Evolutionary conservation across 1,140 invertebrate genomes (phyloP).

Genomic region (Drosophila tristis): DNA sequence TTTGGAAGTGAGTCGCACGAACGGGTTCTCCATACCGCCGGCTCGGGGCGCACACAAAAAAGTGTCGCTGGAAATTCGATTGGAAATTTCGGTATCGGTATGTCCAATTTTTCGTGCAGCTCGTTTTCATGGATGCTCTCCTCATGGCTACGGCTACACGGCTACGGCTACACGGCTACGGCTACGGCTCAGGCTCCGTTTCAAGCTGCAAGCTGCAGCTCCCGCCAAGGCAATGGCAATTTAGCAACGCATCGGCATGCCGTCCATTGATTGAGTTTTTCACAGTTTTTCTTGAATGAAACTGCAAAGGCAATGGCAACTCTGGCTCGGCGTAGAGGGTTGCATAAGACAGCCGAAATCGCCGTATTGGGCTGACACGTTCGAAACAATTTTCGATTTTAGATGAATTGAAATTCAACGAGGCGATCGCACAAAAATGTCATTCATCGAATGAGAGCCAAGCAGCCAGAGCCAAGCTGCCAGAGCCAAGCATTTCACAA

Average conservation of each 20-base stretch:
- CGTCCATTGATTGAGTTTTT: slow-evolving; percentile 76
- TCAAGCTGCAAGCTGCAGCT: too few relatives aligned
- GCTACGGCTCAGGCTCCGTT: too few relatives aligned
- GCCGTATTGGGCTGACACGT: slow-evolving; percentile 53
- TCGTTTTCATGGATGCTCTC: neutral
- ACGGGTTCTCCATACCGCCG: slow-evolving; percentile 9
- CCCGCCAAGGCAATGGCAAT: slow-evolving; percentile 58
- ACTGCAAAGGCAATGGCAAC: slow-evolving; percentile 37
- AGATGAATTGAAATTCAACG: slow-evolving; percentile 71
- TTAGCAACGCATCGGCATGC: slow-evolving; percentile 74
- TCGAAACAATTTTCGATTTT: slow-evolving; percentile 72
- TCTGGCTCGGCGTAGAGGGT: neutral
- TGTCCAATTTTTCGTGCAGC: slow-evolving; percentile 33
- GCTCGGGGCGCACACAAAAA: slow-evolving; percentile 34
- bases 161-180: too few relatives aligned
- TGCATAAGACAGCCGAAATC: slow-evolving; percentile 49
- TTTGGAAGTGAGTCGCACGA: slow-evolving; percentile 54
- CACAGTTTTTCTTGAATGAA: slow-evolving; percentile 62
- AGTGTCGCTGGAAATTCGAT: slow-evolving; percentile 62
- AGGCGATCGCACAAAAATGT: slow-evolving; percentile 67
- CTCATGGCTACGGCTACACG: too few relatives aligned
- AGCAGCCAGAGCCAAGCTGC: slow-evolving; percentile 15
- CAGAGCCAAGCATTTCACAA: slow-evolving; percentile 35
- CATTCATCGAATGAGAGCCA: slow-evolving; percentile 15
- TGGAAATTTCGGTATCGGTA: slow-evolving; percentile 18